Evolutionary conservation across 2,797 vertebrate genomes (phyloP), one percentile per base, ranked within the genome.

Genomic region (Bufotes viridis): DNA sequence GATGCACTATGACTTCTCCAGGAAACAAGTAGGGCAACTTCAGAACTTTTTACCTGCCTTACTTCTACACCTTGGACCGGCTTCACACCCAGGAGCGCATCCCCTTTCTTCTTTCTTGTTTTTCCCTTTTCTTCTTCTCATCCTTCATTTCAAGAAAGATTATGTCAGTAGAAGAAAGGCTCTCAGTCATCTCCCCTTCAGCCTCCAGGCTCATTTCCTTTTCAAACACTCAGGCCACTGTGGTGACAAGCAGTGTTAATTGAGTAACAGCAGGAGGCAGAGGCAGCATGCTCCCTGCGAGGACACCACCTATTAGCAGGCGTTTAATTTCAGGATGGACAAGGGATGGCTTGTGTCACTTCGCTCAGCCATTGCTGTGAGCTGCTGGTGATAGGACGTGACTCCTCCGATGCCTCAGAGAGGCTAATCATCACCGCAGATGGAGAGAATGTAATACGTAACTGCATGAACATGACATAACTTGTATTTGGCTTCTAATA

Each of bases 211-310:
- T 76, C 49, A 49, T 76, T n/a, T 76, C 49, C 20, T n/a, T 76
- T 49, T 53, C 18, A 22, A 76, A n/a, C 74, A 13, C 14, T 76
- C 2, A 3, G 74, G 74, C 49, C 72, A n/a, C 42, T 11, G 22
- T 49, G 15, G 49, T 76, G 74, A 76, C 74, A 76, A n/a, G 74
- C 74, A n/a, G 49, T 14, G 74, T 76, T 76, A 76, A 76, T 76
- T 76, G 74, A 53, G 74, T 76, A 76, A 24, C 49, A 76, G 74
- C 74, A 76, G 74, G 49, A 53, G 49, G 20, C 53, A 12, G 49
- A n/a, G 49, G 22, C 49, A 14, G 49, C 29, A 3, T 12, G 34
- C 11, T 42, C 49, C 22, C 42, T 22, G 22, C 49, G 2, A 51
- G 3, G 18, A 75, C 9, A 13, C 74, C 49, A n/a, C 18, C 49